Conservation (phyloP, 1,140 invertebrate genomes). For the Bombus waltoni region DNA sequence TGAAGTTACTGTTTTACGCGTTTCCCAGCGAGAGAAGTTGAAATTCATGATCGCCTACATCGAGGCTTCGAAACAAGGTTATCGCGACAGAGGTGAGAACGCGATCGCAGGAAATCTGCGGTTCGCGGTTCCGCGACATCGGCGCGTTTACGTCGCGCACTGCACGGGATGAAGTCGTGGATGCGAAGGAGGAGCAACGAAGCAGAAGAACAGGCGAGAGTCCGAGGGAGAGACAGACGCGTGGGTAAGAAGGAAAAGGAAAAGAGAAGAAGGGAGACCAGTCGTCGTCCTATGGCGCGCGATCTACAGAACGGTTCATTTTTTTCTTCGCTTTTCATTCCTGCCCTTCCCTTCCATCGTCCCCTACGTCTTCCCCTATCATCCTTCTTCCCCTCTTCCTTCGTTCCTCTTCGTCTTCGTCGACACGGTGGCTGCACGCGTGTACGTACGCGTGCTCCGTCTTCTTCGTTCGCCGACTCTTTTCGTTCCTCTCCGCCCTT, state of each 20-base stretch:
- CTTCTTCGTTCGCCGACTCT: slow-evolving; percentile 2
- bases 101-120: slow-evolving; percentile 34
- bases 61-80: not conserved
- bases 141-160: slow-evolving; percentile 70
- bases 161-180: slow-evolving; percentile 53
- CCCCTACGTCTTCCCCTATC: slow-evolving; percentile 18
- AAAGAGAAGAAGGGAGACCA: slow-evolving; percentile 43
- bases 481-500: slow-evolving; percentile 23
- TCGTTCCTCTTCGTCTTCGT: slow-evolving; percentile 52
- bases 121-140: slow-evolving; percentile 52
- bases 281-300: slow-evolving; percentile 71
- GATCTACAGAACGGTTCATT: slow-evolving; percentile 75
- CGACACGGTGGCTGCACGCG: slow-evolving; percentile 33
- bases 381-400: slow-evolving; percentile 20
- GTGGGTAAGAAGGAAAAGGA: slow-evolving; percentile 20
- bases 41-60: not conserved
- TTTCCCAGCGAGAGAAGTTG: too few relatives aligned
- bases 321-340: slow-evolving; percentile 76
- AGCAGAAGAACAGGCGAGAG: slow-evolving; percentile 8
- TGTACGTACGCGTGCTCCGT: slow-evolving; percentile 51
- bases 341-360: slow-evolving; percentile 40
- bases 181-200: slow-evolving; percentile 14
- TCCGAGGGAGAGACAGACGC: slow-evolving; percentile 9
- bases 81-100: slow-evolving; percentile 1
- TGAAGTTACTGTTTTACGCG: too few relatives aligned